A percentile compares a stretch with the other conserved stretches of the same genome.
phyloP scores from a whole-genome alignment of 2,888 invertebrate genomes.

The Brachylomia viminalis region DNA sequence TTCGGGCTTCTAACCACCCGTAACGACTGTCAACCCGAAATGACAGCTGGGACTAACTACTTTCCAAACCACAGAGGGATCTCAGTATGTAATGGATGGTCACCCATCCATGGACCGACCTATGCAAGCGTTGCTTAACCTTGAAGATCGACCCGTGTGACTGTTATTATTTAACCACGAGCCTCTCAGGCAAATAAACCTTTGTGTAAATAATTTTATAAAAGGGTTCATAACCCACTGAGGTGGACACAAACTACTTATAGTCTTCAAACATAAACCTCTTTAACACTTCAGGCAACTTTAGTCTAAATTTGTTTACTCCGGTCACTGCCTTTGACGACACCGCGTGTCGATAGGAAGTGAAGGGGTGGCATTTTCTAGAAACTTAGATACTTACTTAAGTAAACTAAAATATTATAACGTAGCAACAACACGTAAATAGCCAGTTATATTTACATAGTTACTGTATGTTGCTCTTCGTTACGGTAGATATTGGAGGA shows the following conservation, averaged over 20 bases:
- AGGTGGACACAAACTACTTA: slow-evolving; percentile 51
- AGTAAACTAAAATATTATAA: too few species aligned
- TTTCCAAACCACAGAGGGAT: not conserved
- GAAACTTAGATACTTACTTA: slow-evolving; percentile 27
- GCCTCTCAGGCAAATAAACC: too few species aligned
- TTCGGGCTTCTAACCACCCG: not conserved
- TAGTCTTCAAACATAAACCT: slow-evolving; percentile 62
- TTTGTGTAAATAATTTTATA: slow-evolving; percentile 15
- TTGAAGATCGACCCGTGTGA: not conserved
- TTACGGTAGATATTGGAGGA: too few species aligned
- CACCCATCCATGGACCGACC: not conserved
- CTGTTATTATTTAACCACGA: not conserved
- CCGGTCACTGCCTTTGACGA: slow-evolving; percentile 49
- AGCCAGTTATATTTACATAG: too few species aligned
- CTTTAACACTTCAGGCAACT: slow-evolving; percentile 64
- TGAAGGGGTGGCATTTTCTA: slow-evolving; percentile 38
- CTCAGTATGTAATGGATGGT: not conserved
- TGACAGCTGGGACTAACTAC: not conserved
- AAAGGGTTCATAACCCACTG: slow-evolving; percentile 56
- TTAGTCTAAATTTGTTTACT: slow-evolving; percentile 50
- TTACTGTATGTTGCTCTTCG: too few species aligned
- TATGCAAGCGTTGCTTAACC: not conserved
- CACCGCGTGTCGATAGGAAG: slow-evolving; percentile 45
- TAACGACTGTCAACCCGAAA: not conserved
- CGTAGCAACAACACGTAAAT: too few species aligned